These are phyloP conservation scores for Lytechinus pictus DNA, from an alignment of 35 echinoderm and acorn worm genomes.

Conservation along the genomic window DNA sequence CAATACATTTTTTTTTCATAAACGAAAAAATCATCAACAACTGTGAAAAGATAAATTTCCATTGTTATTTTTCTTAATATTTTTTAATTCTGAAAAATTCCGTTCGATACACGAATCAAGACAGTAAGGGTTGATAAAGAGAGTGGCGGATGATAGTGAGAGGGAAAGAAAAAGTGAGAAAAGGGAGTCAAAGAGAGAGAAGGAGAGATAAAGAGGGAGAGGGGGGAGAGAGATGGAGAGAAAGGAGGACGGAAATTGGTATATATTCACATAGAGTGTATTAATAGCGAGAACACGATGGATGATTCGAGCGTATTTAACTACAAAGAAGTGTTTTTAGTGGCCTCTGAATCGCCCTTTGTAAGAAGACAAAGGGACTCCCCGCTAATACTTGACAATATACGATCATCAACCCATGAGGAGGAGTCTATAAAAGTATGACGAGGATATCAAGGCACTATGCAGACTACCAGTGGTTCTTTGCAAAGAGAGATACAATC, in stretches of 20 bases:
- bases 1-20: no score
- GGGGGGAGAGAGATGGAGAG: no score
- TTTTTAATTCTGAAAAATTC: no score
- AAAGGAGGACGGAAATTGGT: no score
- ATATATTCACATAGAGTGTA: no score
- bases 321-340: conserved; percentile 11
- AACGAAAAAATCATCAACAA: no score
- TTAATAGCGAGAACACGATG: background rate
- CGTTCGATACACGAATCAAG: no score
- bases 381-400: conserved; percentile 33
- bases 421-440: background rate
- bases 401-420: conserved; percentile 4
- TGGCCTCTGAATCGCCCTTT: background rate
- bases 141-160: background rate
- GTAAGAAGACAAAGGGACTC: conserved; percentile 13
- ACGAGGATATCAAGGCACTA: background rate
- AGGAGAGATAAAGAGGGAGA: no score
- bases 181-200: background rate
- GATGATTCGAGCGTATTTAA: background rate
- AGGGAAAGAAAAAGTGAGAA: background rate
- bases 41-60: no score
- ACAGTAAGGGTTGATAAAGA: background rate
- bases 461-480: no score
- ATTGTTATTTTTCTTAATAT: no score
- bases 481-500: no score